These are phyloP conservation scores for Thumatha senex DNA, from an alignment of 2,888 invertebrate species.

Conservation along the genomic window DNA sequence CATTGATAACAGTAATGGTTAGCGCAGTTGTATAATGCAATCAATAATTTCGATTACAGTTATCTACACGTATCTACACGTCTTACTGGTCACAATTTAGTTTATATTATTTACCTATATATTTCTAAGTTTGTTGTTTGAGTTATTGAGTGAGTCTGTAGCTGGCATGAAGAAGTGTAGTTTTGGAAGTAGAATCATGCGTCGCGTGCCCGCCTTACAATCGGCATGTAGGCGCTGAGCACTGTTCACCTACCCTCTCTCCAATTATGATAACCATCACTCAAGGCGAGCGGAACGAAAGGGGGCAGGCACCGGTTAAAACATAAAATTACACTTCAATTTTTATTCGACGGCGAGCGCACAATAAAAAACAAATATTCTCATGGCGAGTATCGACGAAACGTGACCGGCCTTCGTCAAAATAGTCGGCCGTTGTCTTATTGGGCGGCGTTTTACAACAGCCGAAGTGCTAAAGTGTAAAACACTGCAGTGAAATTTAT, in stretches of 20 bases:
- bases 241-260: slow-evolving; percentile 75
- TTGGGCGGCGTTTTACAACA: slow-evolving; percentile 75
- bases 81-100: slow-evolving; percentile 39
- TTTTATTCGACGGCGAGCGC: slow-evolving; percentile 77
- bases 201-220: slow-evolving; percentile 68
- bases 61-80: slow-evolving; percentile 62
- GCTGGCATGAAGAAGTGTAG: slow-evolving; percentile 20
- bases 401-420: slow-evolving; percentile 83
- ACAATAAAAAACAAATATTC: slow-evolving; percentile 83
- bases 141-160: no score
- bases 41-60: slow-evolving; percentile 73
- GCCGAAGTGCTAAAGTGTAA: slow-evolving; percentile 82
- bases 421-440: slow-evolving; percentile 80
- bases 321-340: slow-evolving; percentile 82
- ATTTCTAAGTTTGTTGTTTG: no score
- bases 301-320: slow-evolving; percentile 81
- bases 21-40: slow-evolving; percentile 61
- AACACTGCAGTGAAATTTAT: slow-evolving; percentile 78
- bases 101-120: background rate
- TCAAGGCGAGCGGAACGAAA: slow-evolving; percentile 83
- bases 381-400: slow-evolving; percentile 81
- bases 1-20: slow-evolving; percentile 75
- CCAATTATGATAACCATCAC: slow-evolving; percentile 83
- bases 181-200: slow-evolving; percentile 40
- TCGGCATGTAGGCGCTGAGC: slow-evolving; percentile 62